These are phyloP conservation scores for Acanthaster planci DNA, from an alignment of 35 echinoderm and acorn worm species.

Conservation along the genomic window DNA sequence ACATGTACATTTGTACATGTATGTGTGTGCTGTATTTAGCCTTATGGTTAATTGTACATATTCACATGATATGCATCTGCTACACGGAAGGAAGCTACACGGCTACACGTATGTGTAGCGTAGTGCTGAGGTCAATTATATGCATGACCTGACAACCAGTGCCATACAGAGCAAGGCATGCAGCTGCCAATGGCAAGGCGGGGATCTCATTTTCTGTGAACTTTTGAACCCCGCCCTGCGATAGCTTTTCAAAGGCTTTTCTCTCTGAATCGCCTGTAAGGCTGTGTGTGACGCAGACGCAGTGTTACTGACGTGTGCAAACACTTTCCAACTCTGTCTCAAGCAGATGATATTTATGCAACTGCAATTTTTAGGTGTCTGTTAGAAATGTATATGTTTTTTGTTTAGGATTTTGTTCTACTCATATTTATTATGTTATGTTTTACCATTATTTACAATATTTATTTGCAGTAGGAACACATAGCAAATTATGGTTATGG, in stretches of 20 bases:
- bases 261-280: neutral
- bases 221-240: neutral
- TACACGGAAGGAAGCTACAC: neutral
- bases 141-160: conserved; percentile 9
- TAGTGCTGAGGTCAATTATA: conserved; percentile 19
- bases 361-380: neutral
- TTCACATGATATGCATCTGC: neutral
- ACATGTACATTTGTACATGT: too few relatives aligned
- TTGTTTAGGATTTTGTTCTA: too few relatives aligned
- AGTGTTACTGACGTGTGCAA: neutral
- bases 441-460: too few relatives aligned
- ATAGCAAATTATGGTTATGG: too few relatives aligned
- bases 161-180: conserved; percentile 9
- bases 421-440: too few relatives aligned
- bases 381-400: too few relatives aligned
- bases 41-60: conserved; percentile 11
- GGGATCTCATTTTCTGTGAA: conserved; percentile 1
- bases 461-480: too few relatives aligned
- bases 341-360: neutral
- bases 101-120: neutral
- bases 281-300: neutral
- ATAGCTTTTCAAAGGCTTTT: conserved; percentile 19
- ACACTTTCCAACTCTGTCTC: neutral
- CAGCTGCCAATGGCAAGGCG: conserved; percentile 8
- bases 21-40: too few relatives aligned